Evolutionary conservation across 2,113 vertebrate genomes (phyloP), one percentile per base, ranked within the genome.

Genomic region (Tylochromis polylepis): DNA sequence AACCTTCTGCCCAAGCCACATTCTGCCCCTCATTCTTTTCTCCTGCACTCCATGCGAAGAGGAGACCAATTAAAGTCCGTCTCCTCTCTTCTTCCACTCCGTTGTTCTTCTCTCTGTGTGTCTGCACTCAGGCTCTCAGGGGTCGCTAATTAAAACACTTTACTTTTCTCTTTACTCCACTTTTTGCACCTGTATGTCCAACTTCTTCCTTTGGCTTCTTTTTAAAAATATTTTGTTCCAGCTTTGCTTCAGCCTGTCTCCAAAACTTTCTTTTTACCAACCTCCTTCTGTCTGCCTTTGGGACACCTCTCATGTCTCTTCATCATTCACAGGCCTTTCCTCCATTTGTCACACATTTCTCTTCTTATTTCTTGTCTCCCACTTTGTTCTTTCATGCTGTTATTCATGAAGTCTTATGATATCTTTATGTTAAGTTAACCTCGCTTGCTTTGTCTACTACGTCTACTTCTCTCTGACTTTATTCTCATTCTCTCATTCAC

Each of bases 31-130:
- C 88, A 79, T 90, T 89, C 59, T 90, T 82, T 86, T 77, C 80
- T 88, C 81, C 88, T 79, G 87, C 34, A 11, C 89, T 87, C 90
- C 75, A 59, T 79, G 89, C 43, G 77, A 94, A 90, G 91, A 88
- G 86, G 88, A 95, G 95, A 91, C 96, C 96, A 96, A 97, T 97
- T 97, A 97, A 96, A 95, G 94, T 93, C 93, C 79, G 90, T 95
- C 95, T 96, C 91, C 81, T 95, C 92, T 95, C 88, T 83, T 94
- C 83, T 86, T 85, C 78, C 65, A 77, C 81, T 77, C 59, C 60
- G 59, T 87, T 84, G 82, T 91, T 86, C 87, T 85, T 62, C 34
- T 87, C 83, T 83, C 82, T 27, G 65, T 83, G 82, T 85, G 93
- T 95, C 91, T 91, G 82, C 88, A 72, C 88, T 91, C 43, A 49